Evolutionary conservation across 2,888 invertebrate genomes (phyloP).

Genomic region (Biston stratarius): DNA sequence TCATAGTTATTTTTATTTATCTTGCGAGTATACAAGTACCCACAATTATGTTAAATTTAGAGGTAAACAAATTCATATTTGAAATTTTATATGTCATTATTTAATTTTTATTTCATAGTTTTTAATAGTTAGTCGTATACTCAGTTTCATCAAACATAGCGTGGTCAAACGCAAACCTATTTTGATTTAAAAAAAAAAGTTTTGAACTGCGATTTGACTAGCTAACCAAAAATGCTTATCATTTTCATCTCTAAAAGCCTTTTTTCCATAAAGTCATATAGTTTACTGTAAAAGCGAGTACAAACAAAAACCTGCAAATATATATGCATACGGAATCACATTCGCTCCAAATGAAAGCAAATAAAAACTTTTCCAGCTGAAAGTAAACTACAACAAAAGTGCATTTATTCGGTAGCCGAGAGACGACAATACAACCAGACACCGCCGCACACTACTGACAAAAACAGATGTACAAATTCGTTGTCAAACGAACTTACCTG

Average conservation of each 20-base stretch:
- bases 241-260: constrained; percentile 16
- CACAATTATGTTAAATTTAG: too few species aligned
- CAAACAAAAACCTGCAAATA: constrained; percentile 46
- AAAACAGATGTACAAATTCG: constrained; percentile 5
- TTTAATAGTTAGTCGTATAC: too few species aligned
- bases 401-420: constrained; percentile 56
- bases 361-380: constrained; percentile 44
- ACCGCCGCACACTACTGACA: constrained; percentile 1
- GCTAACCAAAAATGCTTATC: constrained; percentile 1
- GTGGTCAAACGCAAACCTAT: too few species aligned
- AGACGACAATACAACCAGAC: constrained; percentile 48
- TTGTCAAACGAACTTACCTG: background rate
- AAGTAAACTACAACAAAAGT: constrained; percentile 61
- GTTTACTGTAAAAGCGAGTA: constrained; percentile 15
- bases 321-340: constrained; percentile 43
- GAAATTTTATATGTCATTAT: too few species aligned
- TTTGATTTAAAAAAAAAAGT: background rate
- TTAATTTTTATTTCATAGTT: too few species aligned
- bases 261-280: constrained; percentile 15
- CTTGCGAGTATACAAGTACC: too few species aligned
- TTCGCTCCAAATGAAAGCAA: constrained; percentile 43
- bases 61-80: too few species aligned
- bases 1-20: too few species aligned
- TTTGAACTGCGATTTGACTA: background rate
- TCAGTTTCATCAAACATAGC: too few species aligned